These are phyloP conservation scores for Philonicus albiceps DNA, from an alignment of 2,888 invertebrate species.

Conservation along the genomic window DNA sequence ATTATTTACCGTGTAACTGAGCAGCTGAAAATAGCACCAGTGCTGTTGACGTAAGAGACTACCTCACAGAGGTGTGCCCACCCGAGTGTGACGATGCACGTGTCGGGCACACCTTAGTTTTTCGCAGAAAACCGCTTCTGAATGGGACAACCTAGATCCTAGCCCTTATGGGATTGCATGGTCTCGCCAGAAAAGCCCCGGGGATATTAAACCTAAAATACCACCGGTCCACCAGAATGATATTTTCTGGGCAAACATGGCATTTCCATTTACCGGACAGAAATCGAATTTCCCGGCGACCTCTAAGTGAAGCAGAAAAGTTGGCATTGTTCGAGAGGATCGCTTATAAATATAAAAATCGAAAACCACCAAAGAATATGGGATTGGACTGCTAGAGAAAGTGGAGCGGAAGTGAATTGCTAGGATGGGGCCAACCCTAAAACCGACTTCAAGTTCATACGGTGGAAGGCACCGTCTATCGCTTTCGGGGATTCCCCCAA, in stretches of 20 bases:
- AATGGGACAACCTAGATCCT: neutral
- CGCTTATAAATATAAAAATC: neutral
- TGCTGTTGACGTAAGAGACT: neutral
- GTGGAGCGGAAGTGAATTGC: neutral
- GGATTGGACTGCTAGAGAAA: neutral
- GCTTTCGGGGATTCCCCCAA: neutral
- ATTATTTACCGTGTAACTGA: neutral
- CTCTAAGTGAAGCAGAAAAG: neutral
- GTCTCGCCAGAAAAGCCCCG: neutral
- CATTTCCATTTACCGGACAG: neutral
- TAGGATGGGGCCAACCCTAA: neutral
- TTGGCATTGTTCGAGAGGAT: neutral
- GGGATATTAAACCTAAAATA: neutral
- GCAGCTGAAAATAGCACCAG: neutral
- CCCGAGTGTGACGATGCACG: neutral
- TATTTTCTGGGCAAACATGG: neutral
- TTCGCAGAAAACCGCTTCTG: neutral
- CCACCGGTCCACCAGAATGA: neutral
- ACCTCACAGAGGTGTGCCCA: neutral
- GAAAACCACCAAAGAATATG: neutral
- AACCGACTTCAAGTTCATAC: neutral
- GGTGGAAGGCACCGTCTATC: neutral
- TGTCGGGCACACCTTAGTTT: neutral
- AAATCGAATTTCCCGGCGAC: slow-evolving; percentile 5
- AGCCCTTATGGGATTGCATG: neutral